phyloP scores from a whole-genome alignment of 2,888 invertebrate genomes.

The Chymomyza fuscimana region DNA sequence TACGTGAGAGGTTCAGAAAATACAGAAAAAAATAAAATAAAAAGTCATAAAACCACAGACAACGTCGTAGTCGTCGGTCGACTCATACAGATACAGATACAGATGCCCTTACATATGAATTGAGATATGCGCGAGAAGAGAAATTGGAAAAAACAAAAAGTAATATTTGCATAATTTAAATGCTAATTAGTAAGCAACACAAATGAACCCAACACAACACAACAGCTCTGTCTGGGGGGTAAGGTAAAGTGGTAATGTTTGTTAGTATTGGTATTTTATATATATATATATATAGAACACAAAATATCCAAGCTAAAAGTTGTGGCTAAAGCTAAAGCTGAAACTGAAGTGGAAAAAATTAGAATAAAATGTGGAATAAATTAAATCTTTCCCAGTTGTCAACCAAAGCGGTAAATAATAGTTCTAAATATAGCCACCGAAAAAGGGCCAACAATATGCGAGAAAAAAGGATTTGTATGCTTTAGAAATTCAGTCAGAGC shows the following conservation, averaged over 20 bases:
- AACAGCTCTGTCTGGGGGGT: background rate
- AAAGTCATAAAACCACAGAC: slow-evolving; percentile 6
- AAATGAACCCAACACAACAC: background rate
- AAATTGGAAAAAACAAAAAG: slow-evolving; percentile 28
- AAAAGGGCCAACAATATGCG: background rate
- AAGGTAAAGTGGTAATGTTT: background rate
- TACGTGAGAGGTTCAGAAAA: slow-evolving; percentile 41
- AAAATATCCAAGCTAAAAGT: background rate
- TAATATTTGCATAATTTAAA: slow-evolving; percentile 71
- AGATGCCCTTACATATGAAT: slow-evolving; percentile 1
- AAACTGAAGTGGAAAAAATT: background rate
- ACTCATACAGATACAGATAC: slow-evolving; percentile 19
- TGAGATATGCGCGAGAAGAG: background rate
- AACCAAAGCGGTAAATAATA: background rate
- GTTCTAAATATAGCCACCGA: background rate
- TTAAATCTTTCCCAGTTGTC: background rate
- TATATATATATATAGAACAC: too few species aligned
- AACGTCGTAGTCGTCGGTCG: slow-evolving; percentile 8
- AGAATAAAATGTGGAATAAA: background rate
- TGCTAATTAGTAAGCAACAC: slow-evolving; percentile 53
- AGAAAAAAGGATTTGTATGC: background rate
- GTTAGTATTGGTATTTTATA: background rate
- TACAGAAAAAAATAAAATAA: slow-evolving; percentile 29
- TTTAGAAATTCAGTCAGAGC: too few species aligned
- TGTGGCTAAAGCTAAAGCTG: background rate